A percentile compares a stretch with the other conserved stretches of the same genome.
phyloP scores from a whole-genome alignment of 2,888 invertebrate genomes.

The Timema podura region DNA sequence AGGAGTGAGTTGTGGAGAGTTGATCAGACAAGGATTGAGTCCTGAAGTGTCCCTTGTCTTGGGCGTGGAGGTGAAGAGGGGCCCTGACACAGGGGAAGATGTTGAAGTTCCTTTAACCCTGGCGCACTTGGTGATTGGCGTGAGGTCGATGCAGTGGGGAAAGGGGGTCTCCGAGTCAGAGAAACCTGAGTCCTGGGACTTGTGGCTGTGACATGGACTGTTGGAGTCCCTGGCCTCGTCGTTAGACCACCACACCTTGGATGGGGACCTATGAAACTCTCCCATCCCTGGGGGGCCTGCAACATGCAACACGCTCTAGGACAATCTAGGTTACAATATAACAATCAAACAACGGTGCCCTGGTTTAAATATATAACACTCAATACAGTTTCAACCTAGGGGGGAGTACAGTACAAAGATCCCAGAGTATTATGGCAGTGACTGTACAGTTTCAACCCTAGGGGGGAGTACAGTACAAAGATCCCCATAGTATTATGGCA shows the following conservation, averaged over 20 bases:
- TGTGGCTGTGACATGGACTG: slow-evolving; percentile 58
- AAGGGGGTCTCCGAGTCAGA: slow-evolving; percentile 61
- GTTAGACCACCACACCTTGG: slow-evolving; percentile 66
- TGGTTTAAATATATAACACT: too few relatives aligned
- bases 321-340: neutral
- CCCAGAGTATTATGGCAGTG: too few relatives aligned
- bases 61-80: slow-evolving; percentile 31
- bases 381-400: too few relatives aligned
- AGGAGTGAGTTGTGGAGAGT: too few relatives aligned
- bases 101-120: neutral
- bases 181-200: slow-evolving; percentile 77
- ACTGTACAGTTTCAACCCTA: too few relatives aligned
- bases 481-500: too few relatives aligned
- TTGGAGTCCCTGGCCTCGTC: slow-evolving; percentile 41
- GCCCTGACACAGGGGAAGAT: slow-evolving; percentile 8
- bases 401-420: too few relatives aligned
- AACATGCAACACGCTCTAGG: neutral
- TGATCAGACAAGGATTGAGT: too few relatives aligned
- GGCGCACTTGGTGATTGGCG: slow-evolving; percentile 11
- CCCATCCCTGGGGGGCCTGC: slow-evolving; percentile 47
- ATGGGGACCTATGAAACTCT: slow-evolving; percentile 62
- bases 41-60: neutral
- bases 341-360: too few relatives aligned
- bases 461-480: too few relatives aligned
- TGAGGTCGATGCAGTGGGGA: slow-evolving; percentile 8